Percentiles rank a stretch among this genome's conserved stretches.
Evolutionary conservation across 2,888 invertebrate genomes (phyloP).

Genomic region (Proisotoma minuta): DNA sequence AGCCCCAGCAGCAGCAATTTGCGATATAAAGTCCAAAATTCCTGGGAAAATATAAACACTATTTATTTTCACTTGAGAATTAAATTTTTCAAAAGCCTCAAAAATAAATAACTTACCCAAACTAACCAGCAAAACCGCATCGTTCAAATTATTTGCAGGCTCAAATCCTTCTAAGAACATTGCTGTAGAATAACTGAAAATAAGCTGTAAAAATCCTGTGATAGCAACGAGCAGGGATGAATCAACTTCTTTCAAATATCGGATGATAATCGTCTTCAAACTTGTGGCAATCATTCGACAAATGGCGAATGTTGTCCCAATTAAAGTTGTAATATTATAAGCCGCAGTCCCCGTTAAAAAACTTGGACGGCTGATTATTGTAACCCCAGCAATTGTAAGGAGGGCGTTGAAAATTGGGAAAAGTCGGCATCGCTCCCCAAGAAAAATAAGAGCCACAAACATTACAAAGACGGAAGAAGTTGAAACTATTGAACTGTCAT

Average conservation of each 20-base stretch:
- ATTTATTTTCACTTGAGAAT: too few species aligned
- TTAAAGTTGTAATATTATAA: slow-evolving; percentile 32
- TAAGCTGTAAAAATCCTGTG: slow-evolving; percentile 30
- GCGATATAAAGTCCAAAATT: slow-evolving; percentile 21
- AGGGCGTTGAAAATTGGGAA: slow-evolving; percentile 30
- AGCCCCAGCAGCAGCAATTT: slow-evolving; percentile 29
- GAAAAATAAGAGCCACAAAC: slow-evolving; percentile 29
- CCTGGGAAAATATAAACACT: too few species aligned
- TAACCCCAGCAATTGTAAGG: slow-evolving; percentile 32
- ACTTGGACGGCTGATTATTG: slow-evolving; percentile 34
- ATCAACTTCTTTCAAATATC: slow-evolving; percentile 34
- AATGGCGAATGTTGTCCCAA: slow-evolving; percentile 32
- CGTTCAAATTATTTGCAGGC: slow-evolving; percentile 11
- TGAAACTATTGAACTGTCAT: slow-evolving; percentile 20
- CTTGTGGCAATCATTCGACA: slow-evolving; percentile 23
- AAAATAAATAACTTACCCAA: too few species aligned
- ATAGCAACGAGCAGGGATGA: slow-evolving; percentile 28
- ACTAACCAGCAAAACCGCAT: slow-evolving; percentile 18
- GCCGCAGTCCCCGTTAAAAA: slow-evolving; percentile 30
- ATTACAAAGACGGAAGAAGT: slow-evolving; percentile 24
- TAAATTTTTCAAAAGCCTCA: too few species aligned
- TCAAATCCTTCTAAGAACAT: slow-evolving; percentile 23
- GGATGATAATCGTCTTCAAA: slow-evolving; percentile 27
- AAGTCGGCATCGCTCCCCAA: slow-evolving; percentile 36
- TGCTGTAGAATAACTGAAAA: slow-evolving; percentile 16